Base-by-base conservation (phyloP, 1,140 invertebrate species). In the Pissodes strobi region DNA sequence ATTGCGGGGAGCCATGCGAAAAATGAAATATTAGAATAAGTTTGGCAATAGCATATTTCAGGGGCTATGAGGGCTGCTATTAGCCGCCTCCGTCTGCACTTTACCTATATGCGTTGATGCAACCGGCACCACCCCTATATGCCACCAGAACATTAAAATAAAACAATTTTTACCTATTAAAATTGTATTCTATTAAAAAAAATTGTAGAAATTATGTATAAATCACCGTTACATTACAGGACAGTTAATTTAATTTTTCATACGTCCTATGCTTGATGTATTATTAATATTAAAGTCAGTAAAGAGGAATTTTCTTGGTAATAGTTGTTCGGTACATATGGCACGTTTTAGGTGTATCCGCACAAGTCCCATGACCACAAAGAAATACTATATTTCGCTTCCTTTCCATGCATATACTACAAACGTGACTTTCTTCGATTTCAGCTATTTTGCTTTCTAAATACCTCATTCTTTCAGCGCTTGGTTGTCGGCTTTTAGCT, bases 291-390 rank as follows among this genome's bases (percentile, higher is more conserved):
- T 27, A 8, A 52, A 17, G n/a, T 48, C 25, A 89, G 76, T 89
- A 90, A 22, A 95, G 82, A 79, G 91, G 92, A 68, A 95, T 95
- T 76, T 93, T 94, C 76, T 91, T 91, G 12, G 88, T 87, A 73
- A 96, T 95, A 5, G 88, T 87, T 79, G 93, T 90, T 27, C 94
- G 84, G 81, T 93, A 96, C 91, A 96, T 95, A 80, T 95, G 94
- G 82, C 94, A 96, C 5, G 86, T 90, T 73, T 86, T 87, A 1
- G 96, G 79, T 1, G 92, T 90, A 55, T 90, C 85, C 0, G 92
- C 87, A 80, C 94, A 96, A 3, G 92, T 89, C 13, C 88, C 88
- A 73, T 96, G 94, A 5, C 94, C 94, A 78, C 94, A 96, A 0
- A 94, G 79, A 75, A 96, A 96, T 0, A 90, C 92, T 5, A 94